These are phyloP conservation scores for Pomphorhynchus laevis DNA, from an alignment of 1,140 invertebrate genomes.

Conservation along the genomic window DNA sequence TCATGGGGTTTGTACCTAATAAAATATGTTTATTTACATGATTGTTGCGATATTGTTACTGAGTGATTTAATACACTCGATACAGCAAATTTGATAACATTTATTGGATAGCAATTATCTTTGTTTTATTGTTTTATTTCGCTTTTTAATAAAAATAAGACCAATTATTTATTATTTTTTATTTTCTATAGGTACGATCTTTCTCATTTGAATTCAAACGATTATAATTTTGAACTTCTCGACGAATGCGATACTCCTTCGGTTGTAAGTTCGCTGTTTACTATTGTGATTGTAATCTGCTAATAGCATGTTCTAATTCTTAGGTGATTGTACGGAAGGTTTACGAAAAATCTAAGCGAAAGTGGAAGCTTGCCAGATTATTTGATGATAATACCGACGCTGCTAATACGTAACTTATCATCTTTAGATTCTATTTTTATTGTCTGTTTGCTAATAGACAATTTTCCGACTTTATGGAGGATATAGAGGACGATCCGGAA, in stretches of 20 bases:
- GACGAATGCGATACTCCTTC: too few species aligned
- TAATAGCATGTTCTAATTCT: constrained; percentile 46
- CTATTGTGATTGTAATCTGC: too few species aligned
- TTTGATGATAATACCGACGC: constrained; percentile 26
- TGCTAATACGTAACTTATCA: not conserved
- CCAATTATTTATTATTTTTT: not conserved
- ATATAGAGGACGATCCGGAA: constrained; percentile 63
- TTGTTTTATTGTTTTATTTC: constrained; percentile 27
- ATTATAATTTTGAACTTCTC: too few species aligned
- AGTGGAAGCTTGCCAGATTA: constrained; percentile 63
- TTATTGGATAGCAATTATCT: constrained; percentile 32
- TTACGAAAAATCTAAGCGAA: constrained; percentile 34
- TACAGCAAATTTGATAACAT: constrained; percentile 45
- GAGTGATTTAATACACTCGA: constrained; percentile 31
- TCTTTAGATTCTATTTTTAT: not conserved
- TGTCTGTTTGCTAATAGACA: constrained; percentile 27
- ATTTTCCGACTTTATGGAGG: constrained; percentile 72
- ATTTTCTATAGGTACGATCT: constrained; percentile 8
- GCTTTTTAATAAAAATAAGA: not conserved
- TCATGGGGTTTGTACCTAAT: constrained; percentile 32
- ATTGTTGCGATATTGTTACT: constrained; percentile 3
- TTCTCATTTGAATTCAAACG: too few species aligned
- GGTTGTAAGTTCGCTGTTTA: too few species aligned
- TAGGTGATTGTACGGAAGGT: constrained; percentile 32
- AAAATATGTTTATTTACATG: not conserved